Conservation (phyloP, 2,888 invertebrate species). For the Hecatera dysodea region DNA sequence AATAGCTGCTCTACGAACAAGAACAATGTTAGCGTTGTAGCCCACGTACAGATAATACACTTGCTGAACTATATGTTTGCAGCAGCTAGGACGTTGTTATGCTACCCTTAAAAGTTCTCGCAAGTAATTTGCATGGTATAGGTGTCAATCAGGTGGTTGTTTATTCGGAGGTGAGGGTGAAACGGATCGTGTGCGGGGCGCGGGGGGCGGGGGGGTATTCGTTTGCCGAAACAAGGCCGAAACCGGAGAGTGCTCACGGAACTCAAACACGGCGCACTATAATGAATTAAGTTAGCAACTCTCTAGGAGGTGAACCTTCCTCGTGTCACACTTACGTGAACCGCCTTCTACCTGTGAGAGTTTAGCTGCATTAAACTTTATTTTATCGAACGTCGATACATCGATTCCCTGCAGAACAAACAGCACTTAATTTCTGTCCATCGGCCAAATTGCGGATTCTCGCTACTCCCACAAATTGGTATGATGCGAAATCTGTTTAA, state of each 20-base stretch:
- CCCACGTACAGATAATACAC: constrained; percentile 51
- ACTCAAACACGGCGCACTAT: constrained; percentile 87
- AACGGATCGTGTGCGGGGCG: constrained; percentile 59
- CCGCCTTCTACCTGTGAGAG: constrained; percentile 57
- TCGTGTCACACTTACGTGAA: constrained; percentile 80
- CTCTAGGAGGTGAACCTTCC: constrained; percentile 77
- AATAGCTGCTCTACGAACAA: too few relatives aligned
- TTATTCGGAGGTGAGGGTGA: constrained; percentile 70
- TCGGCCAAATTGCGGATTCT: constrained; percentile 10
- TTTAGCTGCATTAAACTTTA: constrained; percentile 57
- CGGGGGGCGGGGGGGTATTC: constrained; percentile 65
- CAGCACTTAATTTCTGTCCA: constrained; percentile 49
- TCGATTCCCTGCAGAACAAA: constrained; percentile 45
- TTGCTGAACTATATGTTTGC: constrained; percentile 56
- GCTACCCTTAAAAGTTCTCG: constrained; percentile 67
- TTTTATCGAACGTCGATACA: constrained; percentile 15
- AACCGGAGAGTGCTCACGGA: constrained; percentile 78
- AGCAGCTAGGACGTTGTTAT: constrained; percentile 52
- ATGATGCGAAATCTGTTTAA: constrained; percentile 57
- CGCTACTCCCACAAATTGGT: constrained; percentile 35
- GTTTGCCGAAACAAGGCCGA: constrained; percentile 75
- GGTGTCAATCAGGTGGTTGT: constrained; percentile 83
- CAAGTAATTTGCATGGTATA: constrained; percentile 80
- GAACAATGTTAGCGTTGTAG: constrained; percentile 30
- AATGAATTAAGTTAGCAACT: constrained; percentile 90